These are phyloP conservation scores for Cepphus grylle DNA, from an alignment of 2,113 vertebrate species.

Conservation along the genomic window DNA sequence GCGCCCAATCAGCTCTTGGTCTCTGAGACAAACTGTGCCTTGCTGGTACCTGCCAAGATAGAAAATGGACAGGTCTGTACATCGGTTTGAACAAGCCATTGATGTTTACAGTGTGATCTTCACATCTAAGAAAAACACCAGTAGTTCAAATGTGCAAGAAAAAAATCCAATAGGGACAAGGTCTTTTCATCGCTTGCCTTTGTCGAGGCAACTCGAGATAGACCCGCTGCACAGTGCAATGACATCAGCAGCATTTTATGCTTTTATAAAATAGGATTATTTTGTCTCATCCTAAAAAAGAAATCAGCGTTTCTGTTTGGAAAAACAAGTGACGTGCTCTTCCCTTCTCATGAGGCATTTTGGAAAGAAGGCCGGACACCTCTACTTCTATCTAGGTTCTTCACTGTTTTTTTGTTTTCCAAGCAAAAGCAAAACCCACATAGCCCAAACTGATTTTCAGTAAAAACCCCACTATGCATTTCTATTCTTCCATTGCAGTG, in stretches of 20 bases:
- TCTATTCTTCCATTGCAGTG: neutral
- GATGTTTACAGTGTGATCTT: neutral
- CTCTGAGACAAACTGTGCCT: neutral
- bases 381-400: neutral
- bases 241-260: neutral
- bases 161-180: neutral
- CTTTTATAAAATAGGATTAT: neutral
- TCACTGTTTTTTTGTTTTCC: neutral
- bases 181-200: neutral
- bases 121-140: neutral
- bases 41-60: fast-evolving
- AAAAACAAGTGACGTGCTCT: neutral
- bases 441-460: neutral
- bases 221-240: neutral
- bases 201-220: neutral
- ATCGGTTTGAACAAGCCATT: neutral
- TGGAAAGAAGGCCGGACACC: neutral
- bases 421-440: neutral
- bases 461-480: neutral
- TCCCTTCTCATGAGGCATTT: neutral
- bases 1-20: neutral
- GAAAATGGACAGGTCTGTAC: neutral
- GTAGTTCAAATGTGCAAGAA: neutral
- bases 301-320: neutral
- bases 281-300: neutral